phyloP scores from a whole-genome alignment of 2,888 invertebrate genomes.

The Hydraecia micacea region DNA sequence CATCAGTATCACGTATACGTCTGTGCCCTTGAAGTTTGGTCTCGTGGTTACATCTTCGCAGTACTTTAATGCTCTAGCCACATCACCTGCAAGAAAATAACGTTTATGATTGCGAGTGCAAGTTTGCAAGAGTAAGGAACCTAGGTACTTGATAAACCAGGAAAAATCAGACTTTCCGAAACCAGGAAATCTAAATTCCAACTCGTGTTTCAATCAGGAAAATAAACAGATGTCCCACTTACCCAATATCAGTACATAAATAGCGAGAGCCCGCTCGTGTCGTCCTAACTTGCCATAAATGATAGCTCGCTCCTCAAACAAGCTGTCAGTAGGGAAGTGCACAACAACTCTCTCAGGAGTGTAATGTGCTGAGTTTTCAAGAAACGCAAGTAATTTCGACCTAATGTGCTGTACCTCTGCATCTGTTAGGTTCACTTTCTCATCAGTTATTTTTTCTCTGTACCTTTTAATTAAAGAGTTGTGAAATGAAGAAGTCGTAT shows the following conservation, averaged over 20 bases:
- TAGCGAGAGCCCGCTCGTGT: constrained; percentile 97
- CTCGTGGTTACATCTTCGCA: constrained; percentile 93
- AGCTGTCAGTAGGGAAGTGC: constrained; percentile 95
- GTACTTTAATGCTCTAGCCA: constrained; percentile 95
- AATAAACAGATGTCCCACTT: constrained; percentile 53
- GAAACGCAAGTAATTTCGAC: constrained; percentile 93
- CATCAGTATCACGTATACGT: constrained; percentile 92
- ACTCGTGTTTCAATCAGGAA: neutral
- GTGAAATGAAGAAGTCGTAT: constrained; percentile 95
- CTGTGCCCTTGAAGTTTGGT: constrained; percentile 77
- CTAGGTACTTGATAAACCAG: neutral
- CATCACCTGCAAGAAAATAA: constrained; percentile 90
- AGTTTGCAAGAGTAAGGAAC: neutral
- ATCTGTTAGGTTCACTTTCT: constrained; percentile 78
- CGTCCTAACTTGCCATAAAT: constrained; percentile 96
- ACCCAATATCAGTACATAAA: constrained; percentile 96
- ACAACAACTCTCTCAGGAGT: constrained; percentile 96
- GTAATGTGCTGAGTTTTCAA: constrained; percentile 95
- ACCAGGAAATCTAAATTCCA: neutral
- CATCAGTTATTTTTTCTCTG: constrained; percentile 92
- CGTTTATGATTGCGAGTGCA: neutral
- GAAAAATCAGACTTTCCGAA: neutral
- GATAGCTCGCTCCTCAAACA: constrained; percentile 98
- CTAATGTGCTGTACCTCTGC: constrained; percentile 83
- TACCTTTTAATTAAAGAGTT: constrained; percentile 97